phyloP scores from a whole-genome alignment of 2,888 invertebrate species.

The Clunio marinus region DNA sequence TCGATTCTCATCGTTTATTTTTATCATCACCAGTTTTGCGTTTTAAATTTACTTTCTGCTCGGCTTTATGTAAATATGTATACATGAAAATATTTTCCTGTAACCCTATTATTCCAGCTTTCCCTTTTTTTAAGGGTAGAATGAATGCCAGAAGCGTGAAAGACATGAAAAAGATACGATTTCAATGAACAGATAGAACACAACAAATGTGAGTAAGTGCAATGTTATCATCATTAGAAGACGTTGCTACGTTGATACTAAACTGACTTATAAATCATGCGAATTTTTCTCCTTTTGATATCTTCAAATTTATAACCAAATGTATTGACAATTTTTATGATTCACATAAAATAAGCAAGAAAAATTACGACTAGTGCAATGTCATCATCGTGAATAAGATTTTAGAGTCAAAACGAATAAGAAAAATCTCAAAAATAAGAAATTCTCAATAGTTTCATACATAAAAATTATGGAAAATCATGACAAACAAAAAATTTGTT shows the following conservation, averaged over 20 bases:
- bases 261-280: background rate
- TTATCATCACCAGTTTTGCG: background rate
- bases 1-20: background rate
- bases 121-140: background rate
- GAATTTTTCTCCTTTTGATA: no score
- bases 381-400: no score
- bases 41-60: background rate
- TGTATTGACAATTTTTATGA: no score
- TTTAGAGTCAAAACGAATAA: no score
- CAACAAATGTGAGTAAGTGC: background rate
- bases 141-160: background rate
- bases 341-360: no score
- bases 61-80: constrained; percentile 10
- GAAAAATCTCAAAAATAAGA: no score
- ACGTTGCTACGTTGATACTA: background rate
- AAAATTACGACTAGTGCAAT: no score
- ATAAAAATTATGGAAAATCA: no score
- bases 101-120: background rate
- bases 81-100: background rate
- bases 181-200: constrained; percentile 34
- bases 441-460: no score
- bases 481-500: no score
- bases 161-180: constrained; percentile 24
- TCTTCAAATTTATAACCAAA: no score
- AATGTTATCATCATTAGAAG: constrained; percentile 4